Conservation (phyloP, 2,797 vertebrate species). For the Lithobates pipiens region DNA sequence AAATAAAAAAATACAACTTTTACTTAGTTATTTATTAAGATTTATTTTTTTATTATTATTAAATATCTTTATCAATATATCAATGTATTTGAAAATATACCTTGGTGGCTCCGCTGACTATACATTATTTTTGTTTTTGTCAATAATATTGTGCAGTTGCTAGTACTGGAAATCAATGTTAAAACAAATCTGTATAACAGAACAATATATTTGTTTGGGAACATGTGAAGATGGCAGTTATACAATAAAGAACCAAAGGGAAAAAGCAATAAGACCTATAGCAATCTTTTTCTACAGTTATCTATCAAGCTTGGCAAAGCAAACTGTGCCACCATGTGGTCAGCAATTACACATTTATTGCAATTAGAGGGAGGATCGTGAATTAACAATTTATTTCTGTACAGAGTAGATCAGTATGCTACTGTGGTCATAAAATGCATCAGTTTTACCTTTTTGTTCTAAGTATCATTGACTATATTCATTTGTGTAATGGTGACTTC, state of each 20-base stretch:
- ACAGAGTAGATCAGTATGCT: background rate
- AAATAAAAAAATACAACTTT: too few species aligned
- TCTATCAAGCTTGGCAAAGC: conserved; percentile 18
- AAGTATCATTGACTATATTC: background rate
- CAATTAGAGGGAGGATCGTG: background rate
- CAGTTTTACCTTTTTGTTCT: background rate
- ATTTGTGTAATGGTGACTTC: background rate
- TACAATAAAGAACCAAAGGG: background rate
- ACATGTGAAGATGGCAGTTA: background rate
- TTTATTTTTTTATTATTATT: too few species aligned
- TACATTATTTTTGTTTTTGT: too few species aligned
- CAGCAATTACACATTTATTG: conserved; percentile 40
- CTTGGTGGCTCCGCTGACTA: too few species aligned
- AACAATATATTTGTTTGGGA: background rate
- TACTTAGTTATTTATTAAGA: too few species aligned
- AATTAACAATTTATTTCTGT: background rate
- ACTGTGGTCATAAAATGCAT: background rate
- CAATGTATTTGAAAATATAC: too few species aligned
- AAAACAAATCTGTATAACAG: background rate
- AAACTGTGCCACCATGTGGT: conserved; percentile 55
- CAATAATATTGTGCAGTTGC: background rate
- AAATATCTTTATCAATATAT: too few species aligned
- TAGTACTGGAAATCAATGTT: background rate
- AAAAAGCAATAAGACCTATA: background rate
- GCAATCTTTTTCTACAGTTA: background rate